Conservation (phyloP, 2,113 vertebrate species). For the Scomber scombrus region DNA sequence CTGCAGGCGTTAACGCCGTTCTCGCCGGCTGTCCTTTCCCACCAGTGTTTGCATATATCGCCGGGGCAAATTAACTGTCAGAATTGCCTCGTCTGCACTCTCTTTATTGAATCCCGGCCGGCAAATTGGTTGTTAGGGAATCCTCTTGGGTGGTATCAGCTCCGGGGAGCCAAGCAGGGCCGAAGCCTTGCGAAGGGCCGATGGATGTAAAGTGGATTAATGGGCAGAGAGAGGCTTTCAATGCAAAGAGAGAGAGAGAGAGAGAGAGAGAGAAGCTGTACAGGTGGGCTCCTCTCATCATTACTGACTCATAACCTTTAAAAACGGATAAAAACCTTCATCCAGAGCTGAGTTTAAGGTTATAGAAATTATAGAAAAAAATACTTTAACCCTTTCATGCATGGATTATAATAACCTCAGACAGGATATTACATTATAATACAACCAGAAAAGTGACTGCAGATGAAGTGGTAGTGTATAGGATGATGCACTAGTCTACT, state of each 20-base stretch:
- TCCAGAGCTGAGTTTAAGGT: too few species aligned
- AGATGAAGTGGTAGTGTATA: too few species aligned
- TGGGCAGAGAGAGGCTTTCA: background rate
- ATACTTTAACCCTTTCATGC: too few species aligned
- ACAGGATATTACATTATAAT: too few species aligned
- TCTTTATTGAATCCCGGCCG: conserved; percentile 62
- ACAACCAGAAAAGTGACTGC: too few species aligned
- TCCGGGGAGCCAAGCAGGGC: background rate
- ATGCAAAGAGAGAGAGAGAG: background rate
- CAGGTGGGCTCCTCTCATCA: conserved; percentile 7
- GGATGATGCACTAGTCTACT: too few species aligned
- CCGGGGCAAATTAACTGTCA: conserved; percentile 49
- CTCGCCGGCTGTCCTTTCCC: conserved; percentile 42
- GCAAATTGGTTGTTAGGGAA: conserved; percentile 70
- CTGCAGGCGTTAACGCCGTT: conserved; percentile 36
- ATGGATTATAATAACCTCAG: too few species aligned
- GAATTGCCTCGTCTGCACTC: conserved; percentile 56
- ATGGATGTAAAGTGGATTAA: conserved; percentile 43
- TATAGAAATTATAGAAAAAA: too few species aligned
- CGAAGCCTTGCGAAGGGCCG: background rate
- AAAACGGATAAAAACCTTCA: conserved; percentile 18
- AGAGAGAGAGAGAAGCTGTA: background rate
- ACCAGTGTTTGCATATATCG: conserved; percentile 58
- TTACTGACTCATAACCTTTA: conserved; percentile 29
- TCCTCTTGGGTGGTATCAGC: conserved; percentile 46